A percentile compares a stretch with the other conserved stretches of the same genome.
phyloP scores from a whole-genome alignment of 2,797 vertebrate genomes.

The Manis javanica region DNA sequence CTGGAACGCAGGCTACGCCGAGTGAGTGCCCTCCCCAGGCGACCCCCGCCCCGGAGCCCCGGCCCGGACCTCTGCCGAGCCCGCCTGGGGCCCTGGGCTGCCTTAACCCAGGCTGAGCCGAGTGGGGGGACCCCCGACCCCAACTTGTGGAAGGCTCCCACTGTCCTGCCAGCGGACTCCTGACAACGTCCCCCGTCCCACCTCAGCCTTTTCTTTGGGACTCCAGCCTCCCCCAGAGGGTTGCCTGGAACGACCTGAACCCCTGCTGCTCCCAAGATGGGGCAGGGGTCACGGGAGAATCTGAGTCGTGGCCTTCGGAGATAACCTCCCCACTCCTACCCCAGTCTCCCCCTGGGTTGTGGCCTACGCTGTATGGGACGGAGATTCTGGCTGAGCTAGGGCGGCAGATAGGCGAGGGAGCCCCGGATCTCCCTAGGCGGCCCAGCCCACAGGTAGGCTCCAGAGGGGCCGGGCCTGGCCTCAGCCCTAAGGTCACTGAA shows the following conservation, averaged over 20 bases:
- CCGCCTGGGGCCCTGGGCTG: neutral
- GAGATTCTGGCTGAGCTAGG: neutral
- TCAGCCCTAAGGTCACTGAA: neutral
- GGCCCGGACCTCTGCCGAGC: neutral
- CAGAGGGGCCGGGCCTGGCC: neutral
- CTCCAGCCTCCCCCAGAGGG: neutral
- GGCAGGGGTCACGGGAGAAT: neutral
- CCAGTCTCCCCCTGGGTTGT: neutral
- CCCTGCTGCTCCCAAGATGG: neutral
- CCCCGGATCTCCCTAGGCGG: neutral
- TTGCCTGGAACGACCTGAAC: neutral
- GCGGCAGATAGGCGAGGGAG: neutral
- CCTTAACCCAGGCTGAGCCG: neutral
- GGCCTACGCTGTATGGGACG: neutral
- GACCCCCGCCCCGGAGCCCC: neutral
- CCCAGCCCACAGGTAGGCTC: neutral
- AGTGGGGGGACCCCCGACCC: neutral
- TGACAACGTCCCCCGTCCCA: neutral
- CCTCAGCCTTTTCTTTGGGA: neutral
- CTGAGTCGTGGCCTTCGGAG: neutral
- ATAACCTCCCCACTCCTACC: neutral
- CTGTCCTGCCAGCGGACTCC: neutral
- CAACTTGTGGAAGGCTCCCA: neutral
- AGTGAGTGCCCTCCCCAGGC: conserved; percentile 82
- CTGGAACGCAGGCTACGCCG: conserved; percentile 87